Base-by-base conservation (phyloP, 2,797 vertebrate genomes). In the Pipistrellus kuhlii region DNA sequence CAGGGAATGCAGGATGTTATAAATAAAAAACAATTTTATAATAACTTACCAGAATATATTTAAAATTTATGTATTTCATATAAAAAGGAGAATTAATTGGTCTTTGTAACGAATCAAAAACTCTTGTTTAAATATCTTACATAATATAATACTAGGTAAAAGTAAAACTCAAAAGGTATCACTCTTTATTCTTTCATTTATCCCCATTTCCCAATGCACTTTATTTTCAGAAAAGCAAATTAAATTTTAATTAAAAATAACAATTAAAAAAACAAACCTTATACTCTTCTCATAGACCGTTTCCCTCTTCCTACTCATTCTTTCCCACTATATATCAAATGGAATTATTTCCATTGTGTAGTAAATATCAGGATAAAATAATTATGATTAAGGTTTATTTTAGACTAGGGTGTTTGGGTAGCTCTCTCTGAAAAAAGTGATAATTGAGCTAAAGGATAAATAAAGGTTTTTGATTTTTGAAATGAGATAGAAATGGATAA, bases 241-340 rank as follows among this genome's bases (percentile, higher is more conserved):
- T 88, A 48, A 83, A 83, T 88, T 44, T 71, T 91, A 85, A 80
- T 75, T 81, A 48, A 83, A n/a, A 38, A 64, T 13, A 64, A 64
- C 30, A 64, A 64, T 30, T 13, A 48, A 64, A 17, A 10, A 8
- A 27, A 13, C 46, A 68, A 20, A 73, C 35, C 23, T 32, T 2
- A 41, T 11, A 13, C 2, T 85, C 0, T 90, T 83, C 53, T 66
- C 21, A 12, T 25, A 17, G 6, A 51, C 3, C 48, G 14, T 14
- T 27, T 55, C 21, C 51, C 2, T 51, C 78, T 90, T 72, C 6
- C 11, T 20, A 66, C 13, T 73, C 27, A 78, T 46, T 90, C 0
- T 30, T 75, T 93, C 38, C 12, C 30, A 87, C 3, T 11, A 32
- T 25, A 12, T 44, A 44, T 51, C 30, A 71, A 87, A 51, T 13